Conservation (phyloP, 2,888 invertebrate species). For the Teleogryllus oceanicus region DNA sequence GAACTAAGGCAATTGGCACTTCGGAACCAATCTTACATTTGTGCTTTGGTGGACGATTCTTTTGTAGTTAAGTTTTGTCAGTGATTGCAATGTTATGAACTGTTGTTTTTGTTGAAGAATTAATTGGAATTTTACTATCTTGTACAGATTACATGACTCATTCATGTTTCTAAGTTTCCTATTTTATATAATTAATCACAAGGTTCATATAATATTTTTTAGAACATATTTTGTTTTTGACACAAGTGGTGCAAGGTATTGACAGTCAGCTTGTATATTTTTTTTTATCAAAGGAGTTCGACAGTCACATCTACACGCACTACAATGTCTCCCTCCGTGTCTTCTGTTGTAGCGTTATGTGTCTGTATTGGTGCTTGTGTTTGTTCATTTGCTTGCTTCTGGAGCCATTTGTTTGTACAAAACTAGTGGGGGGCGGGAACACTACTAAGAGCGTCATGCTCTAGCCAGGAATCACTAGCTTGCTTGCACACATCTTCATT, state of each 20-base stretch:
- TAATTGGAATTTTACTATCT: conserved; percentile 18
- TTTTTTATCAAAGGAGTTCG: conserved; percentile 11
- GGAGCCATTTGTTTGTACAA: conserved; percentile 18
- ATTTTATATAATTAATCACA: conserved; percentile 18
- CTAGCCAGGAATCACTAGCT: not conserved
- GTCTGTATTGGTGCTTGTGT: not conserved
- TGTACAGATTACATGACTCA: conserved; percentile 10
- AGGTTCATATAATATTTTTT: not conserved
- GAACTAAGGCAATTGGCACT: conserved; percentile 25
- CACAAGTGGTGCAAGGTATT: conserved; percentile 1
- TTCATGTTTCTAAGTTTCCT: not conserved
- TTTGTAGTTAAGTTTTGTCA: conserved; percentile 11
- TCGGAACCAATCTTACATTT: conserved; percentile 18
- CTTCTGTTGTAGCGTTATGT: not conserved
- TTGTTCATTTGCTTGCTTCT: conserved; percentile 18
- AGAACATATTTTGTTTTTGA: not conserved
- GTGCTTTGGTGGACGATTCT: conserved; percentile 9
- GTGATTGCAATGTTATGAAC: conserved; percentile 6
- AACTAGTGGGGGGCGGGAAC: not conserved
- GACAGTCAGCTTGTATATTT: not conserved
- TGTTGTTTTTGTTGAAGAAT: conserved; percentile 18
- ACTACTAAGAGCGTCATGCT: not conserved
- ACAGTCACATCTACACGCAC: not conserved
- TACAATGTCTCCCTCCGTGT: not conserved
- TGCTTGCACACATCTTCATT: conserved; percentile 22